Base-by-base conservation (phyloP, 2,797 vertebrate species). In the Holocentrus rufus region DNA sequence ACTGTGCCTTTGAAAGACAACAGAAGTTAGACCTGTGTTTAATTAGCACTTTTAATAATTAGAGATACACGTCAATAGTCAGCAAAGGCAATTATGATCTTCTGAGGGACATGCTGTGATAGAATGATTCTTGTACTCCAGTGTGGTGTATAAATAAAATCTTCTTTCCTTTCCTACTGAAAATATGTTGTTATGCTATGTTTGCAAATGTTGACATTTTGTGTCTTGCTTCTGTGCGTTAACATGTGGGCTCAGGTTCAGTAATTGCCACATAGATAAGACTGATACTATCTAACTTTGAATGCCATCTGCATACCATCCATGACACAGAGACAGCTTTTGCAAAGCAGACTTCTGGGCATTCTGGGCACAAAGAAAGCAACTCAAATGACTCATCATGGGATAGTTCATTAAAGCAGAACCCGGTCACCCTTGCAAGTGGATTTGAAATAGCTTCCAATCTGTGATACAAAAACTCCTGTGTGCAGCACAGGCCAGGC, bases 401-500 rank as follows among this genome's bases (percentile, higher is more conserved):
- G 53, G 1, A 57, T 2, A 42, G 6, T 11, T 25, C 22, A 70
- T 60, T 50, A 1, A 3, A 70, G 14, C 65, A 39, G 31, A 47
- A 59, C 47, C 47, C n/a, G n/a, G 47, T 22, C 46, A 72, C 64
- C 14, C 25, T 46, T 64, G 13, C 55, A 56, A 56, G 47, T 60
- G 49, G 14, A 49, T 1, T 27, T 9, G n/a, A 60, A 58, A 57
- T 0, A 39, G 4, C 17, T 49, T 57, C 7, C 30, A 60, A 55
- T 11, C 13, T 69, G 44, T 3, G 53, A 70, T 25, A 54, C 23
- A 73, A 60, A 34, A 64, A 64, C 64, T 57, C 1, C 14, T 0
- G 17, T 44, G 14, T 31, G 18, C 30, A 72, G 20, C 23, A 66
- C 34, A 78, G 27, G 52, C 42, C n/a, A 74, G 20, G 1, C 5